phyloP scores from a whole-genome alignment of 2,113 vertebrate species.

The Gasterosteus nipponicus region DNA sequence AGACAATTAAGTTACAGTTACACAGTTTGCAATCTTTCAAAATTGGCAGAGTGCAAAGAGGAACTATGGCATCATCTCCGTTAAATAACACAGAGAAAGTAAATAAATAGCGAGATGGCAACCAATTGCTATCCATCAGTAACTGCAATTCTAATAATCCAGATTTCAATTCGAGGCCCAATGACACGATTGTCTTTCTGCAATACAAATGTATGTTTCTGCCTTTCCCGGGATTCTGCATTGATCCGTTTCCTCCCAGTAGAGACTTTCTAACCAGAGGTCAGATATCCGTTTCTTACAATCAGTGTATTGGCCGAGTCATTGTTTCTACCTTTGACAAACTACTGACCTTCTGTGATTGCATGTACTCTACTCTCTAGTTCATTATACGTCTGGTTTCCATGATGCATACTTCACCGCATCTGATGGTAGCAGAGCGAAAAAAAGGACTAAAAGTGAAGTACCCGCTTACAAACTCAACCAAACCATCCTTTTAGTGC shows the following conservation, averaged over 20 bases:
- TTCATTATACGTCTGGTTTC: too few relatives aligned
- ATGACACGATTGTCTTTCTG: not conserved
- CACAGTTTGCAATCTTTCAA: not conserved
- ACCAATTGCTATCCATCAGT: not conserved
- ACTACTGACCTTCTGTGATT: too few relatives aligned
- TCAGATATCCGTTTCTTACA: too few relatives aligned
- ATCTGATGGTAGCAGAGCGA: not conserved
- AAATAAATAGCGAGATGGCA: not conserved
- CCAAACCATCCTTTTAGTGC: constrained; percentile 42
- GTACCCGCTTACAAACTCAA: constrained; percentile 42
- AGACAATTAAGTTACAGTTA: not conserved
- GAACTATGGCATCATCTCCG: not conserved
- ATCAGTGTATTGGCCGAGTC: too few relatives aligned
- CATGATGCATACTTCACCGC: too few relatives aligned
- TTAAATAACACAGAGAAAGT: not conserved
- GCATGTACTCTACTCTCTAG: too few relatives aligned
- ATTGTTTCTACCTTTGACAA: too few relatives aligned
- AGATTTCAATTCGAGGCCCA: not conserved
- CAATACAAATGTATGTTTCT: too few relatives aligned
- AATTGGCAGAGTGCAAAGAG: not conserved
- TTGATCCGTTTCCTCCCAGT: constrained; percentile 39
- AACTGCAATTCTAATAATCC: not conserved
- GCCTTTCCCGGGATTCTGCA: constrained; percentile 33
- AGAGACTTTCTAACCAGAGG: not conserved
- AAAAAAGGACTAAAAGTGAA: not conserved